Evolutionary conservation across 2,888 invertebrate genomes (phyloP).

Genomic region (Scaptomyza polygonia): DNA sequence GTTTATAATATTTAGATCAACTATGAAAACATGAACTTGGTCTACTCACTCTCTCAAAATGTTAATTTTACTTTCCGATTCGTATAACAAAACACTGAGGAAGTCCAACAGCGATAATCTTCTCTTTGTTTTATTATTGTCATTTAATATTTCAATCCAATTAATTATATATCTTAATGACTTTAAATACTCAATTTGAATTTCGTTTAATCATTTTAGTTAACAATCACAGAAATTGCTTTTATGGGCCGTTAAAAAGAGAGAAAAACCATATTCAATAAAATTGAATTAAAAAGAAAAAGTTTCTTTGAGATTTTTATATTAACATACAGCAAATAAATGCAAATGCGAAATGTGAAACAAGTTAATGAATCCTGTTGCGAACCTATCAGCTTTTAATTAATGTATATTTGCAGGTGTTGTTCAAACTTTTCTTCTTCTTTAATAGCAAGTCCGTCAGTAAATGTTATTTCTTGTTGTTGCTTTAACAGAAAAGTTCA

Average conservation of each 20-base stretch:
- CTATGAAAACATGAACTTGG: too few relatives aligned
- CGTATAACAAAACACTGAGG: too few relatives aligned
- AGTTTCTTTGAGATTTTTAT: background rate
- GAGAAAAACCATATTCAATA: background rate
- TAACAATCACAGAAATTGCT: background rate
- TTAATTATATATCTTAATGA: background rate
- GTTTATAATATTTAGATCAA: too few relatives aligned
- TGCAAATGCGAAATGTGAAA: background rate
- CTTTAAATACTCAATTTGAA: background rate
- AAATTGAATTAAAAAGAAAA: background rate
- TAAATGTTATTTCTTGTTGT: constrained; percentile 10
- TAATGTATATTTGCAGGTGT: constrained; percentile 24
- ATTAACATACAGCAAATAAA: background rate
- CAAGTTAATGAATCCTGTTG: background rate
- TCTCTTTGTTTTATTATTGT: background rate
- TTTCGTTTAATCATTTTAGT: background rate
- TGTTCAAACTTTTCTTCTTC: background rate
- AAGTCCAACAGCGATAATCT: background rate
- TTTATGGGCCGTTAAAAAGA: background rate
- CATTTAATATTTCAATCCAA: background rate
- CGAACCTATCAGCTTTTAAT: constrained; percentile 12
- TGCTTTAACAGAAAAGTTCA: constrained; percentile 43
- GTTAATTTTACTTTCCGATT: too few relatives aligned
- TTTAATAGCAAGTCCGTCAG: background rate
- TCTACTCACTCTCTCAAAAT: too few relatives aligned